Percentiles rank a stretch among this genome's conserved stretches.
These are phyloP conservation scores for Drosophila rubida DNA, from an alignment of 2,888 invertebrate species.

Conservation along the genomic window DNA sequence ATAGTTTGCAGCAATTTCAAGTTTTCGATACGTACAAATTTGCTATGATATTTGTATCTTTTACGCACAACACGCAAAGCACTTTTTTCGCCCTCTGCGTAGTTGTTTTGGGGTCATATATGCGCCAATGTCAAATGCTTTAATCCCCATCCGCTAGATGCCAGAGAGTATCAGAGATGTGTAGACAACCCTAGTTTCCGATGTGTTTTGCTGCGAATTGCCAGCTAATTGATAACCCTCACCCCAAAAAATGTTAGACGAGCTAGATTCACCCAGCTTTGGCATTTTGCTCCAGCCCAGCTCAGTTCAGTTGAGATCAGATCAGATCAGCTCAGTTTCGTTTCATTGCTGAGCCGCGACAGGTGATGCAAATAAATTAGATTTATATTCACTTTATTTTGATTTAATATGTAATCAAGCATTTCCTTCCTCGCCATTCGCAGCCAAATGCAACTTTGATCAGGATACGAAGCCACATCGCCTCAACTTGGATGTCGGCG, in stretches of 20 bases:
- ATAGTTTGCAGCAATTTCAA: no score
- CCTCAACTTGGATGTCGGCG: constrained; percentile 84
- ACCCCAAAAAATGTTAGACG: constrained; percentile 41
- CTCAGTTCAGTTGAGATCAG: constrained; percentile 22
- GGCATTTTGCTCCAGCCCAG: neutral
- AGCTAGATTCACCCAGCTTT: constrained; percentile 5
- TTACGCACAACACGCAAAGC: neutral
- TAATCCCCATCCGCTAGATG: constrained; percentile 30
- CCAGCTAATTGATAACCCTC: constrained; percentile 76
- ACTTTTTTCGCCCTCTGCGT: neutral
- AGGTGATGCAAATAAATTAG: constrained; percentile 35
- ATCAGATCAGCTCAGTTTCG: constrained; percentile 41
- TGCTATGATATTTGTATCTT: neutral
- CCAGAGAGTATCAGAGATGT: neutral
- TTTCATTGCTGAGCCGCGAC: constrained; percentile 27
- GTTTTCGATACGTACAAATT: no score
- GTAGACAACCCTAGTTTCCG: constrained; percentile 34
- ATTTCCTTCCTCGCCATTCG: constrained; percentile 32
- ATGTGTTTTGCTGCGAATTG: constrained; percentile 16
- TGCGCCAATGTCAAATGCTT: constrained; percentile 22
- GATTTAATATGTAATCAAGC: constrained; percentile 9
- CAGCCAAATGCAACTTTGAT: constrained; percentile 85
- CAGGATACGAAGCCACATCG: constrained; percentile 84
- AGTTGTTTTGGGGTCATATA: constrained; percentile 16
- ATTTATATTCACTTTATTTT: neutral